Evolutionary conservation across 2,113 vertebrate genomes (phyloP).

Genomic region (Xenopus tropicalis): DNA sequence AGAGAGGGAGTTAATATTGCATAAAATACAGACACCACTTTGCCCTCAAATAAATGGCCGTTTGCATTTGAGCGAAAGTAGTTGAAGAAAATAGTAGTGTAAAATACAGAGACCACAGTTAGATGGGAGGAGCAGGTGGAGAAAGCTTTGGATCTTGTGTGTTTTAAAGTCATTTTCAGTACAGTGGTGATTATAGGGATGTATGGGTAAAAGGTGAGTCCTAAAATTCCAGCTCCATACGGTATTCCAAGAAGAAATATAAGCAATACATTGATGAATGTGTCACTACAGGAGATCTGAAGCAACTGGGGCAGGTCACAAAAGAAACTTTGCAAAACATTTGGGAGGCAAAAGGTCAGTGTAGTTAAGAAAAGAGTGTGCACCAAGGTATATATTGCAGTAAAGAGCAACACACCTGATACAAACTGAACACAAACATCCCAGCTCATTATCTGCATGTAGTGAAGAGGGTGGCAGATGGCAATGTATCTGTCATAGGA

Average conservation of each 20-base stretch:
- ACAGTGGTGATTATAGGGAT: conserved; percentile 22
- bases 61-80: conserved; percentile 49
- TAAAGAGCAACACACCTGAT: not conserved
- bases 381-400: conserved; percentile 17
- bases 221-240: not conserved
- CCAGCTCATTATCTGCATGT: conserved; percentile 18
- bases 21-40: conserved; percentile 53
- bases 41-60: conserved; percentile 43
- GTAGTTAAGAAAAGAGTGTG: conserved; percentile 29
- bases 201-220: conserved; percentile 40
- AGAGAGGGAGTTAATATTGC: conserved; percentile 9
- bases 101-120: conserved; percentile 39
- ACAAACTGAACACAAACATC: conserved; percentile 1
- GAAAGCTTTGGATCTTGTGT: conserved; percentile 46
- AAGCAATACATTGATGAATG: conserved; percentile 21
- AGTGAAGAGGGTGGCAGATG: conserved; percentile 50
- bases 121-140: conserved; percentile 55
- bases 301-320: conserved; percentile 48
- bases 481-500: conserved; percentile 48
- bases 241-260: not conserved
- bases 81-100: conserved; percentile 47
- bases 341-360: conserved; percentile 40
- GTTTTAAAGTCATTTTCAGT: conserved; percentile 38
- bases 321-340: conserved; percentile 33
- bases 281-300: conserved; percentile 42